phyloP scores from a whole-genome alignment of 1,140 invertebrate species.

The Chlorops oryzae region DNA sequence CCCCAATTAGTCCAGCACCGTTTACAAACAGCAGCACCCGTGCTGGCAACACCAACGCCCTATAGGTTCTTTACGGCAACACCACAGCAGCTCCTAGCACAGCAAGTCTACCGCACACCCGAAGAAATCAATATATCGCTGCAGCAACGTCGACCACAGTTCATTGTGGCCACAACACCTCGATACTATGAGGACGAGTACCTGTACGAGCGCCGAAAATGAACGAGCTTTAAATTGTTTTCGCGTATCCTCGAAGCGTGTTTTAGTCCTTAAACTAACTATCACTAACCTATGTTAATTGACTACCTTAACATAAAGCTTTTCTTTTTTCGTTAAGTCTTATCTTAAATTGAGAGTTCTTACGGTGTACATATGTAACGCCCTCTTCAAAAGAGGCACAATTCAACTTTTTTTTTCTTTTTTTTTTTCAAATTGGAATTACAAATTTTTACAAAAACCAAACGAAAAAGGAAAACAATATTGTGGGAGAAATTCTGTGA shows the following conservation, averaged over 20 bases:
- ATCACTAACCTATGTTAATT: too few species aligned
- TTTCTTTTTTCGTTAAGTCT: too few species aligned
- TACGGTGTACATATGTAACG: too few species aligned
- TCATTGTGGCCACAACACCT: slow-evolving; percentile 41
- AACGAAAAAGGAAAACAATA: too few species aligned
- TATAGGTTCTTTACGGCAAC: slow-evolving; percentile 42
- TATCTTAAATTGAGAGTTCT: too few species aligned
- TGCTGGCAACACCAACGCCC: slow-evolving; percentile 43
- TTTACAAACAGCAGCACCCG: slow-evolving; percentile 33
- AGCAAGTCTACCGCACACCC: slow-evolving; percentile 69
- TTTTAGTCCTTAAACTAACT: too few species aligned
- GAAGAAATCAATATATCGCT: slow-evolving; percentile 81
- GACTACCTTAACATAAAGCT: too few species aligned
- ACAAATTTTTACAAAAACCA: too few species aligned
- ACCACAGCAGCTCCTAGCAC: slow-evolving; percentile 47
- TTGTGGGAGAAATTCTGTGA: too few species aligned
- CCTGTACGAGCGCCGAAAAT: slow-evolving; percentile 45
- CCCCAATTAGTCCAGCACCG: slow-evolving; percentile 20
- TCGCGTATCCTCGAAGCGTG: background rate
- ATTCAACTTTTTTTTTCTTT: too few species aligned
- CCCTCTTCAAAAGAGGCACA: too few species aligned
- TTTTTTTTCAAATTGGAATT: too few species aligned
- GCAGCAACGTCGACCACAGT: slow-evolving; percentile 58
- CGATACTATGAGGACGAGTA: slow-evolving; percentile 47
- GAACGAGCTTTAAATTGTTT: slow-evolving; percentile 12